Conservation (phyloP, 1,140 invertebrate species). For the Ooceraea biroi region DNA sequence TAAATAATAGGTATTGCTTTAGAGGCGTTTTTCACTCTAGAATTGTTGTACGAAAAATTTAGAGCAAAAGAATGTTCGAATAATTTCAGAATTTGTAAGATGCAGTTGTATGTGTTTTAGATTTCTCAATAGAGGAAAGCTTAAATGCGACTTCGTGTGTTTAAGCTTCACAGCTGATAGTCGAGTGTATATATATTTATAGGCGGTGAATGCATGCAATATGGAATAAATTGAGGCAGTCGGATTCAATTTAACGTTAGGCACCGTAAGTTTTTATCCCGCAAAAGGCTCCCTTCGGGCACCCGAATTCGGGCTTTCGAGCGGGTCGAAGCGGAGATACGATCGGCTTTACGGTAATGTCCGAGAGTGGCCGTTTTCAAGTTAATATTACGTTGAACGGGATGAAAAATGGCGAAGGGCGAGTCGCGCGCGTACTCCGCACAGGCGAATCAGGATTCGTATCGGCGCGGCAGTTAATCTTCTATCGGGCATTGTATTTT, state of each 20-base stretch:
- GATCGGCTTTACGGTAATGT: constrained; percentile 62
- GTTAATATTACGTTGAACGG: constrained; percentile 63
- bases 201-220: neutral
- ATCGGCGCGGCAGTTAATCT: constrained; percentile 59
- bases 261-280: constrained; percentile 48
- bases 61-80: neutral
- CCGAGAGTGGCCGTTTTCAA: constrained; percentile 61
- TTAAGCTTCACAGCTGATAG: neutral
- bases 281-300: constrained; percentile 18
- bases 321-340: constrained; percentile 47
- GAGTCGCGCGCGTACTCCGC: constrained; percentile 54
- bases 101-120: neutral
- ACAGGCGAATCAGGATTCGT: constrained; percentile 56
- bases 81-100: neutral
- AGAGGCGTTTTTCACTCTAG: too few relatives aligned
- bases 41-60: neutral
- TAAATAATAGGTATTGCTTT: too few relatives aligned
- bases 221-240: neutral
- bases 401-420: constrained; percentile 70
- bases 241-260: constrained; percentile 52
- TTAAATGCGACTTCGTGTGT: neutral
- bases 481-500: constrained; percentile 57
- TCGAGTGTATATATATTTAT: constrained; percentile 13
- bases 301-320: constrained; percentile 24
- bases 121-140: neutral